Base-by-base conservation (phyloP, 2,113 vertebrate species). In the Rutilus rutilus region DNA sequence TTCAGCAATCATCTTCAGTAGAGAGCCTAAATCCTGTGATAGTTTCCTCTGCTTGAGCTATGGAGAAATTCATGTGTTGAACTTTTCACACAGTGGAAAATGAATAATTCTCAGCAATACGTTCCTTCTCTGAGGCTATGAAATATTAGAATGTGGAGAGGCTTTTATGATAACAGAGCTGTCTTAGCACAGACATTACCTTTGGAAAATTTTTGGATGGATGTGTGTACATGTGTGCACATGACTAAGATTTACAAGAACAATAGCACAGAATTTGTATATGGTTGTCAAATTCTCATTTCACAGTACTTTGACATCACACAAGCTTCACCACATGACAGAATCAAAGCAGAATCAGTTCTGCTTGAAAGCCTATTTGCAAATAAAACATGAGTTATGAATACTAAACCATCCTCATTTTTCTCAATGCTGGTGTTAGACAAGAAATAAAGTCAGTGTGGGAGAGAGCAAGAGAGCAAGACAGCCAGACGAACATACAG, bases 351-450 rank as follows among this genome's bases (percentile, higher is more conserved):
- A 92, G 88, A 91, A 93, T 92, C 91, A 85, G 89, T 94, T 92
- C 91, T 87, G 89, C 92, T 90, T 90, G 91, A 91, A 92, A 92
- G 88, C 90, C 92, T 92, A 92, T 94, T 93, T 93, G 92, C 90
- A 92, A 93, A 93, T 93, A 91, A 93, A 92, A 92, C 92, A 92
- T 92, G 90, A 90, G 45, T 91, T 91, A 93, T 92, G 92, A 94
- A 94, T 91, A 91, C 89, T 88, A 91, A 86, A 88, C 39, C 88
- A 87, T 88, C 89, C 91, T 92, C 91, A 91, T 92, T 94, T 92
- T 92, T 91, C 89, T 82, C 50, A 74, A 74, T 75, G 71, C 69
- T 57, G 60, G 57, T n/a, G 62, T 60, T 64, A 78, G 69, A 78
- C 52, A 57, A 45, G 36, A 64, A 86, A 89, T 87, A 87, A 90